A percentile compares a stretch with the other conserved stretches of the same genome.
Conservation (phyloP, 2,888 invertebrate species). For the Meteorus cinctellus region DNA sequence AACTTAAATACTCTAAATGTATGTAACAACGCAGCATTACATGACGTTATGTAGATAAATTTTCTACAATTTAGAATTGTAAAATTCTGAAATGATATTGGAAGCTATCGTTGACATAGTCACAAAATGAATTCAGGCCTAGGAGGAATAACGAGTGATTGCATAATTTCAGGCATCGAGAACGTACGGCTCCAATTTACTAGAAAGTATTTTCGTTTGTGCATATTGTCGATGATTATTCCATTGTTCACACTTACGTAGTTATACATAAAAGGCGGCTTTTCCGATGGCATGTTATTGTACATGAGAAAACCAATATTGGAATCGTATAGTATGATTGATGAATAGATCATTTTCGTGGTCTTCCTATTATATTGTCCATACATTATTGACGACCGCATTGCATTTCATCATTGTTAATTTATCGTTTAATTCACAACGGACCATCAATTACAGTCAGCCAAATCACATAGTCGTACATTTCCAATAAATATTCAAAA, state of each 20-base stretch:
- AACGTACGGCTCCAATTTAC: constrained; percentile 4
- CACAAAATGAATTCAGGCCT: constrained; percentile 20
- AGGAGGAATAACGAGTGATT: neutral
- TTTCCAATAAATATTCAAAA: neutral
- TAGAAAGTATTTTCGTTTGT: neutral
- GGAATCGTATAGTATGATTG: neutral
- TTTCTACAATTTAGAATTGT: too few species aligned
- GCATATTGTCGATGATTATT: constrained; percentile 3
- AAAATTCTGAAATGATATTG: too few species aligned
- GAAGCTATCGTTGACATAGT: neutral
- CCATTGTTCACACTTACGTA: constrained; percentile 15
- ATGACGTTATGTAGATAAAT: too few species aligned
- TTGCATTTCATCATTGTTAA: neutral
- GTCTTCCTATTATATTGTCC: constrained; percentile 1
- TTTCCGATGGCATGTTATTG: neutral
- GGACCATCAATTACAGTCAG: neutral
- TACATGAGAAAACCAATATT: constrained; percentile 1
- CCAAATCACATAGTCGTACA: neutral
- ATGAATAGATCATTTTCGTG: constrained; percentile 2
- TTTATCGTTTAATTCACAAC: neutral
- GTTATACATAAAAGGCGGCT: neutral
- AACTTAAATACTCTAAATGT: too few species aligned
- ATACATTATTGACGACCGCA: neutral
- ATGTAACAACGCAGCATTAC: too few species aligned
- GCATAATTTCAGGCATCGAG: constrained; percentile 5